Evolutionary conservation across 2,113 vertebrate genomes (phyloP), one percentile per base, ranked within the genome.

Genomic region (Bothrops jararaca): DNA sequence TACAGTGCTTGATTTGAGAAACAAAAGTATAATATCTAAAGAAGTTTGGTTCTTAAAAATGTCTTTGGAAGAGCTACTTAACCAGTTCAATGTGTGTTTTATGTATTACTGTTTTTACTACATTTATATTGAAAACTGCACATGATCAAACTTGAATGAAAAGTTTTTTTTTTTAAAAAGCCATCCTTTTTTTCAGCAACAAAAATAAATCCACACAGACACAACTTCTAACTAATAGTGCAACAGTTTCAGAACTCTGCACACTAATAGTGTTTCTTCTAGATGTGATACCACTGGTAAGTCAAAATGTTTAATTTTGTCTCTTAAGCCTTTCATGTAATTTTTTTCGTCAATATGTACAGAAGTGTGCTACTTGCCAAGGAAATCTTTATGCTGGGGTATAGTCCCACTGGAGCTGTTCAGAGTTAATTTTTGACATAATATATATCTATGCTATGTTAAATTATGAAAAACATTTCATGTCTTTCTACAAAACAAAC

Each of bases 251-350:
- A 1, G 99, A 99, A 95, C 98, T 99, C 92, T 99, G 98, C 91
- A 98, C 94, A 0, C 98, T 99, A 42, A 96, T 99, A 1, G 98
- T 99, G 69, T 99, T 99, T 94, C 98, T 99, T 10, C 98, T 99
- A 85, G 99, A 99, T 0, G 98, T 99, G 60, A 98, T 99, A 90
- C 99, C 99, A 95, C 95, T 99, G 98, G 99, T 99, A 97, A 97
- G 97, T 91, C 86, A 85, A 29, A 24, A 22, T 64, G 7, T 20
- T 80, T 24, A 50, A 13, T 48, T n/a, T 85, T 86, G 39, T 45
- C 9, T 57, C 13, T 54, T 29, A 53, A 80, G 18, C 26, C 42
- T 22, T 80, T 80, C 22, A 39, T 80, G 34, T 42, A 42, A 42
- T 1, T 42, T 80, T 42, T 9, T 80, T 42, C 34, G 0, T 42